Evolutionary conservation across 2,888 invertebrate species (phyloP), one percentile per base, ranked within the genome.

Genomic region (Tipula lateralis): DNA sequence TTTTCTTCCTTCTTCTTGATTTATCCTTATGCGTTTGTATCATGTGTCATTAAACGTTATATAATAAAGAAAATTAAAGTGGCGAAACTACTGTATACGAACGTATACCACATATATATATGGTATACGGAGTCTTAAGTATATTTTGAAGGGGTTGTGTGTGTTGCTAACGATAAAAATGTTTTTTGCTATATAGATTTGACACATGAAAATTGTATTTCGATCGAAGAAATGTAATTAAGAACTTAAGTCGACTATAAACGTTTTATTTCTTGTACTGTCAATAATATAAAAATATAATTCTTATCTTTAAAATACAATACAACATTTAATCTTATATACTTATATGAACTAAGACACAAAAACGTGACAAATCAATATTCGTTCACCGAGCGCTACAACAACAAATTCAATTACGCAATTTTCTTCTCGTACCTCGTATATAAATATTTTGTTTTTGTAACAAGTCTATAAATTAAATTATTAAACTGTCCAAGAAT

Each of bases 31-130:
- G 24, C 66, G n/a, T 66, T 66, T 66, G 19, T 66, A 66, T 66
- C 66, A 66, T 66, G 66, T 66, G 66, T 66, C 66, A 66, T 66
- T 66, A 66, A 66, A 66, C 66, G 66, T 66, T 66, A 44, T n/a
- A 24, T 24, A 7, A 66, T 9, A n/a, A n/a, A n/a, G 66, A 24
- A 66, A 2, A 66, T 9, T 24, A 66, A 66, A 66, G 66, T 66
- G 66, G 66, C 7, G 16, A 66, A 66, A 66, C 66, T 66, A 66
- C 66, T 16, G 44, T 16, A 44, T 16, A 44, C 44, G 3, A n/a
- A n/a, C n/a, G n/a, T n/a, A 16, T 16, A 50, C 6, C 16, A 16
- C 16, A 16, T 50, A 24, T 16, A 0, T 16, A 2, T 3, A 1
- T 44, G 16, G n/a, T 44, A 3, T 16, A 16, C 1, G n/a, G 2